Evolutionary conservation across 2,797 vertebrate species (phyloP).

Genomic region (Falco cherrug): DNA sequence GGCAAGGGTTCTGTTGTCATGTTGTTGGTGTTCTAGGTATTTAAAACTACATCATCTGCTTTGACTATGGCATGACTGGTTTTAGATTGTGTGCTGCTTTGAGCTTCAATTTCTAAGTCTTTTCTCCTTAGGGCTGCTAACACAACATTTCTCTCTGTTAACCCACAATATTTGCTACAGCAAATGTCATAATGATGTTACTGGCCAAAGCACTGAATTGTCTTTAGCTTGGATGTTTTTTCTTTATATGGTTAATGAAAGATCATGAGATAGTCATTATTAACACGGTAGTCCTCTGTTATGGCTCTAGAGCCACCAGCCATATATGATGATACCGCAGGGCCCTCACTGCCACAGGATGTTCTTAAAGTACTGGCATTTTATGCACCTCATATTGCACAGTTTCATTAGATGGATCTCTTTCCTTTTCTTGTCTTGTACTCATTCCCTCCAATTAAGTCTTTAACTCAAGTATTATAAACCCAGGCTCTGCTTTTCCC

Average conservation of each 20-base stretch:
- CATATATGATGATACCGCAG: no score
- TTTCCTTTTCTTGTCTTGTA: not conserved
- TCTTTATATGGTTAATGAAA: not conserved
- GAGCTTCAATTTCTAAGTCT: not conserved
- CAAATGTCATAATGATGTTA: not conserved
- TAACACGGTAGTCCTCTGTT: not conserved
- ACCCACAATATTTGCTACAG: not conserved
- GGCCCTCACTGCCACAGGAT: not conserved
- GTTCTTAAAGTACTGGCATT: not conserved
- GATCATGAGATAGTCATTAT: not conserved
- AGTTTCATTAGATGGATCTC: not conserved
- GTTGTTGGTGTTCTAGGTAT: not conserved
- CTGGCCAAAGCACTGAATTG: not conserved
- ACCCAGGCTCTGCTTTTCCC: not conserved
- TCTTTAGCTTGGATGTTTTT: not conserved
- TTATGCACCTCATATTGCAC: not conserved
- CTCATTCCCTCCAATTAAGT: not conserved
- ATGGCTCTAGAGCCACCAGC: not conserved
- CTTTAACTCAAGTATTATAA: not conserved
- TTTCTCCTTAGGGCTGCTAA: not conserved
- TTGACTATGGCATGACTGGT: not conserved
- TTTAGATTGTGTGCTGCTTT: fast-evolving
- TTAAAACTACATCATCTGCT: not conserved
- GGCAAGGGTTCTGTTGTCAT: not conserved
- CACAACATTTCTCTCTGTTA: not conserved